phyloP scores from a whole-genome alignment of 2,113 vertebrate genomes.

The Dasyprocta punctata region DNA sequence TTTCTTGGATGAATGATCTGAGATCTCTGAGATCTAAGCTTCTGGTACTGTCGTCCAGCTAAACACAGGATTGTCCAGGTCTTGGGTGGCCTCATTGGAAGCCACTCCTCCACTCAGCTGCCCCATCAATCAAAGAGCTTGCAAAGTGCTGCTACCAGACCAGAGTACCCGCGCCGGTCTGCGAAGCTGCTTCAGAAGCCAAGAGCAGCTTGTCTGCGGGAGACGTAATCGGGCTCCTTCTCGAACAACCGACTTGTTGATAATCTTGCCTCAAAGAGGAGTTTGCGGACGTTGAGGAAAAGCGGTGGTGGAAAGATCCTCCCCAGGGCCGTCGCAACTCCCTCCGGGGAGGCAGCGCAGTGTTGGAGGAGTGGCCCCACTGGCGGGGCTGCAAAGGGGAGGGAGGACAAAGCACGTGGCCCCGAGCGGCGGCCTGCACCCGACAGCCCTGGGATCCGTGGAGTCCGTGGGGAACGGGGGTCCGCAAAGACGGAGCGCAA shows the following conservation, averaged over 20 bases:
- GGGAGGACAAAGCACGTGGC: not conserved
- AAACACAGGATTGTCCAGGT: not conserved
- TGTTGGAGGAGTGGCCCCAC: not conserved
- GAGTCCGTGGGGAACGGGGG: not conserved
- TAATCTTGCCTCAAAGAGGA: not conserved
- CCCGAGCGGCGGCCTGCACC: not conserved
- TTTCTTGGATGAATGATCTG: not conserved
- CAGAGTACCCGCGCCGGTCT: not conserved
- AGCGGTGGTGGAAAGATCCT: not conserved
- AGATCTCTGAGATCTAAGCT: not conserved
- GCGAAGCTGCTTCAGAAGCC: not conserved
- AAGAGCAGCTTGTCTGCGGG: not conserved
- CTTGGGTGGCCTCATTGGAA: not conserved
- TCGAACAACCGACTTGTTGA: slow-evolving; percentile 66
- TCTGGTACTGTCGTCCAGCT: not conserved
- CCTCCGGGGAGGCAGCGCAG: not conserved
- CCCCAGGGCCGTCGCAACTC: not conserved
- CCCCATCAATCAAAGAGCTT: not conserved
- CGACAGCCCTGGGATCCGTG: rapidly evolving
- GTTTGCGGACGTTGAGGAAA: not conserved
- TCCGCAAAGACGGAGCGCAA: not conserved
- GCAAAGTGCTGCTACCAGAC: not conserved
- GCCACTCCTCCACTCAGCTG: not conserved
- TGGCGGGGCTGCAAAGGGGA: not conserved
- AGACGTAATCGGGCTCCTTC: not conserved